Evolutionary conservation across 2,797 vertebrate genomes (phyloP), one percentile per base, ranked within the genome.

Genomic region (Anguilla marmorata): DNA sequence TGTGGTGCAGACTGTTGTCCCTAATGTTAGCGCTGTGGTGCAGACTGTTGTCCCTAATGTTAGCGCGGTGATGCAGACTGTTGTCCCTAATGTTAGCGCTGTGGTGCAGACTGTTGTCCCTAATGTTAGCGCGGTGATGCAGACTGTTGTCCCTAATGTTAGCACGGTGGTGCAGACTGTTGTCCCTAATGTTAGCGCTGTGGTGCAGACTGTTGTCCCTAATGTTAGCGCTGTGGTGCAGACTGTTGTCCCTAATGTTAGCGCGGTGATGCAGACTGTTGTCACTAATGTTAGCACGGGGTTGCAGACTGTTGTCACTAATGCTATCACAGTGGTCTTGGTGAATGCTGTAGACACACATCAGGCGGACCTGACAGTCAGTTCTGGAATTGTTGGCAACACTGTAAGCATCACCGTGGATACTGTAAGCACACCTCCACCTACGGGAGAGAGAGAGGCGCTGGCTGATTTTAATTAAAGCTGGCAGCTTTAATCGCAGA

Each of bases 401-500:
- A 45, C 7, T 41, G 66, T 58, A 56, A 33, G 63, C 24, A 30
- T 54, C 12, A 66, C 66, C 69, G 4, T 85, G 50, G 24, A 45
- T 80, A 80, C 76, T 21, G 66, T 56, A 33, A 33, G 41, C 45
- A 76, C 83, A 74, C 83, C 83, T 85, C 37, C 86, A 91, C 88
- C 89, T 89, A 84, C 88, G 89, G 89, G 85, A 41, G 27, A 37
- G 56, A 21, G 56, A 21, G 19, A 1, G 2, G 58, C 2, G 12
- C 21, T 11, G 30, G 86, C 30, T 19, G 90, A 89, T 90, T 92
- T 86, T 95, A 94, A 96, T 95, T 94, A 94, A 93, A 93, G 89
- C 87, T 94, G 94, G 88, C 93, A 94, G 89, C 90, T 94, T 93
- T 94, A 94, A 94, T 95, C 92, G 91, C 89, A 88, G 88, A 86